Base-by-base conservation (phyloP, 2,113 vertebrate genomes). In the Anolis carolinensis region DNA sequence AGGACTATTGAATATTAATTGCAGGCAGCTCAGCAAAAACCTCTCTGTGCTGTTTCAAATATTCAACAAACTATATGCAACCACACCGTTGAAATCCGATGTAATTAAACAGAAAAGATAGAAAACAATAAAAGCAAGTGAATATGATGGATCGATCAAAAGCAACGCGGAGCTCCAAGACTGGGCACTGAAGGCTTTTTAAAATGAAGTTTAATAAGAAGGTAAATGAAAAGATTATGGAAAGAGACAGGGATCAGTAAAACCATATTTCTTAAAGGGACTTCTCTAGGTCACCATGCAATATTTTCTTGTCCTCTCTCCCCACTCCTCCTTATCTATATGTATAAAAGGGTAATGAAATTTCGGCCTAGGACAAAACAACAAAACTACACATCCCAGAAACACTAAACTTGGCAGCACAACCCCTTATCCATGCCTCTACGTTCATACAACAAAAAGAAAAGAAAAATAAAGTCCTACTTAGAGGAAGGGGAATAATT, bases 91-190 rank as follows among this genome's bases (percentile, higher is more conserved):
- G 79, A 91, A 92, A 82, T 32, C 52, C 5, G 79, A 21, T 59
- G 90, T 85, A 92, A 89, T 88, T 84, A 89, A 92, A 55, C 5
- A 52, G 78, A 89, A n/a, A 89, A 92, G 63, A 87, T 80, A 65
- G 73, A 82, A 88, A 87, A 67, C 83, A 86, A 76, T 65, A 92
- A 90, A 88, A 63, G n/a, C 8, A 91, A 89, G 74, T n/a, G 0
- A 86, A 90, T 90, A 84, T 79, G 0, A 83, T 88, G 84, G 91
- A 88, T 20, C 48, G 52, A 1, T 79, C 52, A 75, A 91, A 70
- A 83, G 68, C 71, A 85, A 92, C 88, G 39, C 63, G 23, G 63
- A 90, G 9, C 82, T 11, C 21, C 90, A 93, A 44, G 5, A 73
- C 20, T 90, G 68, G 74, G 84, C 14, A 85, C 10, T 88, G 18